phyloP scores from a whole-genome alignment of 2,888 invertebrate genomes.

The Nomada hirtipes region DNA sequence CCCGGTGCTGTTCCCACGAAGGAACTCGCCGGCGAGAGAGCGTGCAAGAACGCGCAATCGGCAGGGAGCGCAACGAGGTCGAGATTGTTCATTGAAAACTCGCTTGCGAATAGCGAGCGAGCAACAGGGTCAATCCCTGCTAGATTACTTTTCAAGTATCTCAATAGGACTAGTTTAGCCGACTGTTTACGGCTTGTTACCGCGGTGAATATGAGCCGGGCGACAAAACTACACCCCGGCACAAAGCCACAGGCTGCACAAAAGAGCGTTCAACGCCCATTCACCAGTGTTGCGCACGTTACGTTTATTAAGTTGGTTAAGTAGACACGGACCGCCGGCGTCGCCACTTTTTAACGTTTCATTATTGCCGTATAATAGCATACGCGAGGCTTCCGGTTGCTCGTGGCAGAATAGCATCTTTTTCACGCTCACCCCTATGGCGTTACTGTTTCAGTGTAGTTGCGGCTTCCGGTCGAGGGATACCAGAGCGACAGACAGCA shows the following conservation, averaged over 20 bases:
- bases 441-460: conserved; percentile 67
- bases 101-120: conserved; percentile 47
- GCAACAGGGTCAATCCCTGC: conserved; percentile 63
- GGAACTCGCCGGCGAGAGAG: neutral
- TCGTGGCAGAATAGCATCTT: neutral
- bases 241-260: conserved; percentile 48
- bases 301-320: conserved; percentile 55
- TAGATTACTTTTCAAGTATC: conserved; percentile 70
- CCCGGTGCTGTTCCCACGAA: conserved; percentile 34
- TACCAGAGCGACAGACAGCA: conserved; percentile 13
- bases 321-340: conserved; percentile 32
- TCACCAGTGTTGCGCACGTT: conserved; percentile 46
- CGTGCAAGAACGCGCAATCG: too few relatives aligned
- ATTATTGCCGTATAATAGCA: neutral
- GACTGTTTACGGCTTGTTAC: conserved; percentile 68
- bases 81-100: conserved; percentile 39
- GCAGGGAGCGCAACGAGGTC: conserved; percentile 2
- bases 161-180: conserved; percentile 70
- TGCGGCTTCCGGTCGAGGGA: conserved; percentile 45
- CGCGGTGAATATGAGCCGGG: conserved; percentile 53
- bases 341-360: conserved; percentile 15
- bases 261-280: conserved; percentile 59
- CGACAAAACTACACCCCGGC: conserved; percentile 54
- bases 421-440: conserved; percentile 4
- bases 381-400: conserved; percentile 17